Percentiles rank a stretch among this genome's conserved stretches.
Conservation (phyloP, 2,113 vertebrate species). For the Acinonyx jubatus region DNA sequence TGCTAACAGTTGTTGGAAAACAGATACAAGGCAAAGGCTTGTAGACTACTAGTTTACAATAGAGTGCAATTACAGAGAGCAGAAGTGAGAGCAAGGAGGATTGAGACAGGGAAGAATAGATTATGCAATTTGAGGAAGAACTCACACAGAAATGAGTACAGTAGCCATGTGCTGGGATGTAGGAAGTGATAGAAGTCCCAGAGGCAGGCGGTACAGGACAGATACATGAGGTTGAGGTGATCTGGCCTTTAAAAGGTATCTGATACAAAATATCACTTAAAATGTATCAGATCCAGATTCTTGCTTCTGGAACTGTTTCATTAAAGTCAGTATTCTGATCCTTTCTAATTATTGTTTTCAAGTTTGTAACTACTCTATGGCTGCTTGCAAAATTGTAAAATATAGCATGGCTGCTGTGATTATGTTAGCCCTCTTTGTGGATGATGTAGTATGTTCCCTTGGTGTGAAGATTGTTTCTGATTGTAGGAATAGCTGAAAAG, state of each 20-base stretch:
- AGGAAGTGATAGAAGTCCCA: neutral
- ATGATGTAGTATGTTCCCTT: neutral
- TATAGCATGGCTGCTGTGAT: neutral
- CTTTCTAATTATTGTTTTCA: neutral
- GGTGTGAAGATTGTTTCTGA: neutral
- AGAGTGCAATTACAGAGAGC: neutral
- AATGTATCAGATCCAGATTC: neutral
- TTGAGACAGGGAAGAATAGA: neutral
- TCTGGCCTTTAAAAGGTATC: neutral
- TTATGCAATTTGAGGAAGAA: neutral
- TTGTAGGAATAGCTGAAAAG: neutral
- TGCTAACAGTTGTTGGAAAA: neutral
- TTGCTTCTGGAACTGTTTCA: neutral
- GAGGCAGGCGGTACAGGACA: neutral
- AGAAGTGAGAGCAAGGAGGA: neutral
- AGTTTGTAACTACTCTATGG: neutral
- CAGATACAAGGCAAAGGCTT: neutral
- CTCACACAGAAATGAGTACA: neutral
- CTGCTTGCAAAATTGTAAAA: neutral
- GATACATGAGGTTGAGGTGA: accelerated
- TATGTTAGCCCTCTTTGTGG: neutral
- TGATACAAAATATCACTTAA: neutral
- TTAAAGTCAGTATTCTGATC: neutral
- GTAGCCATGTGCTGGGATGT: accelerated
- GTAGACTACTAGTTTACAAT: neutral